These are phyloP conservation scores for Tolmerus cingulatus DNA, from an alignment of 2,888 invertebrate genomes.

Conservation along the genomic window DNA sequence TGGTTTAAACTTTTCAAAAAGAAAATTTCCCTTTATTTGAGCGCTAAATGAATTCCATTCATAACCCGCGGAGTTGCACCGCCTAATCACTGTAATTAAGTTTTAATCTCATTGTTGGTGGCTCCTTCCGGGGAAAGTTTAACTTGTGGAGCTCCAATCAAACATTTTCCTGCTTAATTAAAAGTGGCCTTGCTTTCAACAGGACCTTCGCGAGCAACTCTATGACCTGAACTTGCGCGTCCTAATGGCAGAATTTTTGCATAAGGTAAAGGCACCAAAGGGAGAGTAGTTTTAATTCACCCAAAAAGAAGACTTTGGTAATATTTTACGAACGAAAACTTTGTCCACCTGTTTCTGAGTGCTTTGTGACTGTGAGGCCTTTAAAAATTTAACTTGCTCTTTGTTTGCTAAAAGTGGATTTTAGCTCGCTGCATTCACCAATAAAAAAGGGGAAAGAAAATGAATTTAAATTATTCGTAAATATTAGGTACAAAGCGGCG, in stretches of 20 bases:
- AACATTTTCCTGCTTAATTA: slow-evolving; percentile 12
- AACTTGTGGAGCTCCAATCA: slow-evolving; percentile 4
- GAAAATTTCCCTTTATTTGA: background rate
- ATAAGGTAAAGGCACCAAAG: background rate
- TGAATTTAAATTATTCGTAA: background rate
- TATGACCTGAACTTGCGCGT: background rate
- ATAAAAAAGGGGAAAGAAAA: background rate
- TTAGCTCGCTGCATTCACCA: background rate
- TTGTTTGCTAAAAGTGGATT: background rate
- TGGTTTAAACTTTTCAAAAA: background rate
- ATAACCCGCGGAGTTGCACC: background rate
- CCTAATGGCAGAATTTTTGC: background rate
- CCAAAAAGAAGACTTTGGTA: background rate
- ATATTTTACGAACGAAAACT: background rate
- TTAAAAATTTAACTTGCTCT: slow-evolving; percentile 1
- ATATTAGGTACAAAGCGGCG: background rate
- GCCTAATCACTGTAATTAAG: slow-evolving; percentile 13
- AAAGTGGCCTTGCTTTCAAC: background rate
- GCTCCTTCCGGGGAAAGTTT: background rate
- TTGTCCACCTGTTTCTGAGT: background rate
- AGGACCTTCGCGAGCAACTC: background rate
- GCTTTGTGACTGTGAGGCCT: background rate
- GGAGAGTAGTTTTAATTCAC: background rate
- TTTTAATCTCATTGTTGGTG: background rate
- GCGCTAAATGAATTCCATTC: background rate